Evolutionary conservation across 2,888 invertebrate species (phyloP).

Genomic region (Epistrophella euchroma): DNA sequence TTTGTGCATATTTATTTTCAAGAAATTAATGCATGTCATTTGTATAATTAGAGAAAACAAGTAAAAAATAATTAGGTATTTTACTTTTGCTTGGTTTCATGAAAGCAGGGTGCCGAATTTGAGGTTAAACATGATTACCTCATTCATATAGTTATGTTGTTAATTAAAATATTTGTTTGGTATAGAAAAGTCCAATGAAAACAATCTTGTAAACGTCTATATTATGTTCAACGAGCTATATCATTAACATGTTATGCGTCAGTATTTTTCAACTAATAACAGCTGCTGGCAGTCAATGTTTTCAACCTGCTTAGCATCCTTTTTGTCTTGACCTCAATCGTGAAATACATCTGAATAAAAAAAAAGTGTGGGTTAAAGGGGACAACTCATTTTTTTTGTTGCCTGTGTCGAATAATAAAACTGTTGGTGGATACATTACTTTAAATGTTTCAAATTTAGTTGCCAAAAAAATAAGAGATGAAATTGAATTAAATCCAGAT

Average conservation of each 20-base stretch:
- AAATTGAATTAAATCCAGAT: too few species aligned
- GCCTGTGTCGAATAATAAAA: too few species aligned
- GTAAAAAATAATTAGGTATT: neutral
- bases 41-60: neutral
- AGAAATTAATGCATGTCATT: neutral
- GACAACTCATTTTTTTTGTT: too few species aligned
- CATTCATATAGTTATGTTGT: neutral
- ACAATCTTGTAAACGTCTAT: neutral
- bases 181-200: neutral
- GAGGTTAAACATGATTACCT: neutral
- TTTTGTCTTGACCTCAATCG: slow-evolving; percentile 7
- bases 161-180: slow-evolving; percentile 11
- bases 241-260: neutral
- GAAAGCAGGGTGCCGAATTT: neutral
- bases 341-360: neutral
- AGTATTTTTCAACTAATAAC: neutral
- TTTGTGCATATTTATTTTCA: neutral
- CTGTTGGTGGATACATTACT: too few species aligned
- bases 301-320: neutral
- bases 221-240: neutral
- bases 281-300: neutral
- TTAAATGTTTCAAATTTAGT: too few species aligned
- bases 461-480: too few species aligned
- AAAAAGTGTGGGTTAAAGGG: too few species aligned
- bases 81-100: neutral